Percentiles rank a stretch among this genome's conserved stretches.
Evolutionary conservation across 2,797 vertebrate species (phyloP).

Genomic region (Karalla daura): DNA sequence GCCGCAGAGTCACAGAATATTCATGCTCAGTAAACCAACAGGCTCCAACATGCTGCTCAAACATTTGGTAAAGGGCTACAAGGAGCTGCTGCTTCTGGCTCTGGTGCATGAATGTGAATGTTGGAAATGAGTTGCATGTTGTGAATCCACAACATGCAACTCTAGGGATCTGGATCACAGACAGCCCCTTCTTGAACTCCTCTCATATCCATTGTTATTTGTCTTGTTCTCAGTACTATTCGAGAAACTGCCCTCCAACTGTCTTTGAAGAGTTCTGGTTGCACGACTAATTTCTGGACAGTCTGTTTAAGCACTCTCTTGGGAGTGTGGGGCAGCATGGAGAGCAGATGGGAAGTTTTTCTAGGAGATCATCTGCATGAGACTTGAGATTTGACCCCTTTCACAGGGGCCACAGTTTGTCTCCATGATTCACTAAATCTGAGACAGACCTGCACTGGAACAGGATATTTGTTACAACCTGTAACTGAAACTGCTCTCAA

Average conservation of each 20-base stretch:
- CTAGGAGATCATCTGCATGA: slow-evolving; percentile 65
- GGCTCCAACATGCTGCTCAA: no score
- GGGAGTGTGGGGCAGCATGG: slow-evolving; percentile 52
- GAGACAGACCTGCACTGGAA: background rate
- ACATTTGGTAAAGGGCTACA: no score
- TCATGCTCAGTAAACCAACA: no score
- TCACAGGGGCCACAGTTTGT: slow-evolving; percentile 65
- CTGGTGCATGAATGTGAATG: no score
- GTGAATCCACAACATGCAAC: no score
- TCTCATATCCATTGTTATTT: no score
- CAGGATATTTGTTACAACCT: slow-evolving; percentile 7
- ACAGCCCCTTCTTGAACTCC: background rate
- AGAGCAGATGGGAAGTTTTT: slow-evolving; percentile 70
- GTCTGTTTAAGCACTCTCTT: slow-evolving; percentile 76
- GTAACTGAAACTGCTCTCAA: background rate
- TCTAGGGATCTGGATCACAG: no score
- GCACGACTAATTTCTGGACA: slow-evolving; percentile 68
- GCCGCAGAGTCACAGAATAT: no score
- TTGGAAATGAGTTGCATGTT: no score
- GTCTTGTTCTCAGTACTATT: background rate
- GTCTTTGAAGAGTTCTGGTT: slow-evolving; percentile 48
- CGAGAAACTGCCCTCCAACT: slow-evolving; percentile 13
- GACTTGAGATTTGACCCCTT: slow-evolving; percentile 68
- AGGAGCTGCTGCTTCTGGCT: no score
- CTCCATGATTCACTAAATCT: slow-evolving; percentile 43